Evolutionary conservation across 2,797 vertebrate genomes (phyloP), one percentile per base, ranked within the genome.

Genomic region (Pogoniulus pusillus): DNA sequence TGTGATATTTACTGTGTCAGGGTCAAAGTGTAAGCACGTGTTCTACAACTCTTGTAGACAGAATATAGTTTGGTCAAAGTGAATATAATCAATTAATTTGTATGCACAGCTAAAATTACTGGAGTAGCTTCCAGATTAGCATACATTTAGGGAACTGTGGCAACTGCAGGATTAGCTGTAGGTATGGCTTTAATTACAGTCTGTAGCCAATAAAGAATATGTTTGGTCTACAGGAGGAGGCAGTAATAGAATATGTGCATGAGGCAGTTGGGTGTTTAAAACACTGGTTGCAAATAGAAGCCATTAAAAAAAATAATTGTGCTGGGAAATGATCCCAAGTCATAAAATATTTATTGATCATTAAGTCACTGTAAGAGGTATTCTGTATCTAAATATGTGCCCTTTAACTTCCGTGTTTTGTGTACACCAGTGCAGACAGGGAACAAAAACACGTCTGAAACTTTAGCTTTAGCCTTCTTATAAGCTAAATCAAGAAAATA

Each of bases 311-410:
- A 78, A 47, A 13, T 15, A 83, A 83, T 91, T 32, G 19, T 64
- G 32, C 59, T 87, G 64, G 53, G 87, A 93, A 87, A 79, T 47
- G 32, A 41, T 94, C 77, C 77, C 66, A 85, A 87, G 64, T 9
- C 66, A 78, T 94, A 57, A 93, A 94, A 92, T 93, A 94, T 92
- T 93, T 87, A 93, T 87, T 78, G 70, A 82, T 87, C 39, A 20
- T 93, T 89, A 94, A 75, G 39, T 32, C 0, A 1, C 76, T 35
- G 13, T 66, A 94, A 87, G 47, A 91, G 63, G 53, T 63, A 75
- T 14, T 29, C 37, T 78, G 16, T 85, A 70, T 75, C 54, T 77
- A 62, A 79, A 51, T 23, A 15, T 69, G 22, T 43, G 39, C 26
- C 19, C 27, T 77, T 85, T n/a, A 82, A 71, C 30, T 92, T 82